Percentiles rank a stretch among this genome's conserved stretches.
phyloP scores from a whole-genome alignment of 2,888 invertebrate species.

The Trisateles emortualis region DNA sequence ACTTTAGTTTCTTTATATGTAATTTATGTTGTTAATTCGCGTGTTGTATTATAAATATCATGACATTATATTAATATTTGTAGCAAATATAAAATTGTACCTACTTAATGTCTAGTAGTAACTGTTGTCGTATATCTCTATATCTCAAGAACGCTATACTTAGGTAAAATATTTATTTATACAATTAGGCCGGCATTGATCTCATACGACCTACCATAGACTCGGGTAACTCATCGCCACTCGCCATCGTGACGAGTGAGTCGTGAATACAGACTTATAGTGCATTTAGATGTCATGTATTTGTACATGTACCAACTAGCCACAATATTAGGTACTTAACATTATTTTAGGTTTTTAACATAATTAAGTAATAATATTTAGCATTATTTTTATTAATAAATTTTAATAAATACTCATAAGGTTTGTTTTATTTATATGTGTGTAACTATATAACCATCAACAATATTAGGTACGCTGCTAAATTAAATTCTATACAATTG shows the following conservation, averaged over 20 bases:
- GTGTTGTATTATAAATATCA: not conserved
- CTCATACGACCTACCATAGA: constrained; percentile 56
- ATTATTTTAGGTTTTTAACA: constrained; percentile 35
- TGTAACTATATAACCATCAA: no score
- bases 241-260: not conserved
- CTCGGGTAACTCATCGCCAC: not conserved
- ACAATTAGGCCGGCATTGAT: constrained; percentile 63
- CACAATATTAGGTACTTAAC: constrained; percentile 38
- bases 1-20: no score
- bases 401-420: constrained; percentile 2
- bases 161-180: constrained; percentile 53
- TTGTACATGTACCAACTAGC: constrained; percentile 28
- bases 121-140: constrained; percentile 24
- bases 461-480: no score
- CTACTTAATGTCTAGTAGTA: constrained; percentile 25
- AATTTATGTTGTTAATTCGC: not conserved
- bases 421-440: not conserved
- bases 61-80: not conserved
- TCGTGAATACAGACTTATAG: constrained; percentile 11
- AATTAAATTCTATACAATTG: no score
- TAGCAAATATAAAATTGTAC: not conserved
- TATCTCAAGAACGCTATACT: constrained; percentile 21
- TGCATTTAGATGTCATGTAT: constrained; percentile 36
- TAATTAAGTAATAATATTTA: constrained; percentile 37
- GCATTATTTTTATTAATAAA: constrained; percentile 36